Evolutionary conservation across 2,113 vertebrate genomes (phyloP).

Genomic region (Petroica traversi): DNA sequence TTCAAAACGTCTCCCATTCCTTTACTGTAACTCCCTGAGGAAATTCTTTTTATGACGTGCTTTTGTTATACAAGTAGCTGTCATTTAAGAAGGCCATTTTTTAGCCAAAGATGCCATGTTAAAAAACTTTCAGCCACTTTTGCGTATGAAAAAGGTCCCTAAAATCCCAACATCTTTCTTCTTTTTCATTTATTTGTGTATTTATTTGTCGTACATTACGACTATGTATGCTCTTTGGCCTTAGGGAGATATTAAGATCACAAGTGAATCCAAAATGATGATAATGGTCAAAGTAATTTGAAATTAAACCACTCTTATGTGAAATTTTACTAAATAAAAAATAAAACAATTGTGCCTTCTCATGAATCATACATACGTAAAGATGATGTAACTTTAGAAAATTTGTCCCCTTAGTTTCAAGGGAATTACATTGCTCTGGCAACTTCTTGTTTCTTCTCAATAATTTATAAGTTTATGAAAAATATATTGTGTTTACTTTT

Average conservation of each 20-base stretch:
- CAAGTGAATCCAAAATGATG: neutral
- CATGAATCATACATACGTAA: neutral
- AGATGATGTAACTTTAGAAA: neutral
- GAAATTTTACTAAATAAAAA: constrained; percentile 7
- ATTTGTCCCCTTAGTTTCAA: neutral
- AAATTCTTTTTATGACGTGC: neutral
- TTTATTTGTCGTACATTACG: neutral
- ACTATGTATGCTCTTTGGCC: neutral
- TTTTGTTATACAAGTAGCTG: neutral
- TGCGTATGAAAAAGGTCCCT: neutral
- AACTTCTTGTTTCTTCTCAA: constrained; percentile 27
- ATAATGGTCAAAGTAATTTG: neutral
- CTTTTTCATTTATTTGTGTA: neutral
- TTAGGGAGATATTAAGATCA: neutral
- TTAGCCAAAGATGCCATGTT: neutral
- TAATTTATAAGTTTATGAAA: constrained; percentile 55
- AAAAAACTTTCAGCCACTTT: neutral
- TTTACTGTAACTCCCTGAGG: neutral
- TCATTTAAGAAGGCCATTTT: neutral
- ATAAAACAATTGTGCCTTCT: neutral
- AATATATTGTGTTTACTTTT: constrained; percentile 8
- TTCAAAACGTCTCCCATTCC: neutral
- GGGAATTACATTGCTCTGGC: neutral
- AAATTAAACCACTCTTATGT: neutral
- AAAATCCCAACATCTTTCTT: neutral